phyloP scores from a whole-genome alignment of 2,797 vertebrate species.

The Danio tinwini region DNA sequence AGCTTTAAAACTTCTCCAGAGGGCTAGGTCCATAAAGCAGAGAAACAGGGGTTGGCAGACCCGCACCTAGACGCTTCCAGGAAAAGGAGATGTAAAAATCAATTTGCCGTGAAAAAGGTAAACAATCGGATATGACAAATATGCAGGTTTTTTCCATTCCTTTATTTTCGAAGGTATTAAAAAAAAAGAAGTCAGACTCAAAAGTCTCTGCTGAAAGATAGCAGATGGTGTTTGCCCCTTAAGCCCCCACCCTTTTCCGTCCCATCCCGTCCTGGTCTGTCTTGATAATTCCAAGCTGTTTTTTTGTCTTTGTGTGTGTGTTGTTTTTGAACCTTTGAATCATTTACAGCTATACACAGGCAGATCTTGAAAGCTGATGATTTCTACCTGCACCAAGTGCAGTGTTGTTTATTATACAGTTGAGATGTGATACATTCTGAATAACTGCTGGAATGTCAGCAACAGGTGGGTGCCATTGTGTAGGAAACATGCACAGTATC shows the following conservation, averaged over 20 bases:
- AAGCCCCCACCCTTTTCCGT: constrained; percentile 6
- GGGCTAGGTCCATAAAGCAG: constrained; percentile 80
- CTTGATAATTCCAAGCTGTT: constrained; percentile 52
- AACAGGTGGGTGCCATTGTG: constrained; percentile 38
- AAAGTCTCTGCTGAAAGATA: constrained; percentile 69
- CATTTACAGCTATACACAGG: constrained; percentile 1
- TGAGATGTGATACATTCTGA: background rate
- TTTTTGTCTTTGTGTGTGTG: background rate
- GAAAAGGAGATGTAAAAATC: constrained; percentile 86
- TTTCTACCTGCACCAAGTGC: constrained; percentile 5
- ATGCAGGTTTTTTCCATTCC: constrained; percentile 73
- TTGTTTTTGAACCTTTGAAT: constrained; percentile 36
- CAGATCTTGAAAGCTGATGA: constrained; percentile 4
- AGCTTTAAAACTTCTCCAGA: constrained; percentile 82
- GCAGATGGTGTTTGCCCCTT: constrained; percentile 57
- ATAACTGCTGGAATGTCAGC: constrained; percentile 21
- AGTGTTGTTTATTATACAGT: constrained; percentile 15
- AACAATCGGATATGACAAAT: constrained; percentile 86
- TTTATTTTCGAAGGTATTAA: constrained; percentile 71
- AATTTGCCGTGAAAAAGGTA: constrained; percentile 85
- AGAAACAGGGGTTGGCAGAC: constrained; percentile 76
- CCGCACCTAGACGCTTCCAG: constrained; percentile 77
- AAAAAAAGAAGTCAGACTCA: constrained; percentile 67
- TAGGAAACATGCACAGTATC: background rate
- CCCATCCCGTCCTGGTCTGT: background rate